Conservation (phyloP, 2,888 invertebrate genomes). For the Willowsia nigromaculata region DNA sequence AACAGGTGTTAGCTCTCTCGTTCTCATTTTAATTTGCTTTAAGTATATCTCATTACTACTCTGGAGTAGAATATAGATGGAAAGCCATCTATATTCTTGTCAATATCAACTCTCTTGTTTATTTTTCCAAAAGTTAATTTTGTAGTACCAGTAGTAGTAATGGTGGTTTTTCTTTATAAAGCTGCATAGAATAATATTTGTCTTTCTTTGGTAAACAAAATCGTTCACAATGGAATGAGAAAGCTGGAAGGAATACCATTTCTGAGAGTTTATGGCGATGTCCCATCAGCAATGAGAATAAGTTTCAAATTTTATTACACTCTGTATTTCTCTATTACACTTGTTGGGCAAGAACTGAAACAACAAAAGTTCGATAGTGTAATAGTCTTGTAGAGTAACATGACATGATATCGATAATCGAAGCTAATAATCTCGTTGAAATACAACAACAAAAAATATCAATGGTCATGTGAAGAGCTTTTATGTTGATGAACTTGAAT, state of each 20-base stretch:
- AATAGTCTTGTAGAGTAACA: not conserved
- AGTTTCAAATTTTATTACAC: not conserved
- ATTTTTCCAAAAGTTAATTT: constrained; percentile 3
- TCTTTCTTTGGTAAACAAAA: not conserved
- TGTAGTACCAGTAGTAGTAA: not conserved
- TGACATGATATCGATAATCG: constrained; percentile 1
- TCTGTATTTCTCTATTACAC: not conserved
- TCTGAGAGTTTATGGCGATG: not conserved
- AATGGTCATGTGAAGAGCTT: constrained; percentile 58
- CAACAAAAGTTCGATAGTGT: not conserved
- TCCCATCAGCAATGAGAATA: constrained; percentile 11
- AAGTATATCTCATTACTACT: constrained; percentile 33
- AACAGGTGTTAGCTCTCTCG: constrained; percentile 54
- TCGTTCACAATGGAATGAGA: not conserved
- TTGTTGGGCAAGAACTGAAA: not conserved
- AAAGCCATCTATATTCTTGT: not conserved
- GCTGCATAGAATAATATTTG: not conserved
- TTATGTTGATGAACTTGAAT: constrained; percentile 58
- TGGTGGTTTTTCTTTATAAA: not conserved
- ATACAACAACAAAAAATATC: constrained; percentile 31
- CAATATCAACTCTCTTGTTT: not conserved
- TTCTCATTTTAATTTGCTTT: constrained; percentile 48
- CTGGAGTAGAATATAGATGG: not conserved
- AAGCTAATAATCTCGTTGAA: constrained; percentile 50
- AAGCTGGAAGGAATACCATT: not conserved